Evolutionary conservation across 2,888 invertebrate genomes (phyloP), one percentile per base, ranked within the genome.

Genomic region (Philonicus albiceps): DNA sequence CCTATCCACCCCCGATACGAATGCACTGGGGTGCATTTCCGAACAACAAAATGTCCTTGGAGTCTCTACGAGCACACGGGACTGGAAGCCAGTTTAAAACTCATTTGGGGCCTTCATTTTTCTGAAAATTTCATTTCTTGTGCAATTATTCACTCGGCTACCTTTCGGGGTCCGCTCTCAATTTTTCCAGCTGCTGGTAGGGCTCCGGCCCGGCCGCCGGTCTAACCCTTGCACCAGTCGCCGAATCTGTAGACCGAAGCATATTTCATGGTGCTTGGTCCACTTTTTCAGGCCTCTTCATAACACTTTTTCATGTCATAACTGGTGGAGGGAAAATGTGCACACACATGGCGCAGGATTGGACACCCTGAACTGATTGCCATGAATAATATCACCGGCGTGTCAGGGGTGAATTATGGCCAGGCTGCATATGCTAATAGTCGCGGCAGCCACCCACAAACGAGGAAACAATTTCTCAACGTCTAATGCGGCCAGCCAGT

Each of bases 251-350:
- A 84, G 84, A 84, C 84, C 73, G 84, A 84, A 84, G 40, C 84
- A 84, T 84, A 84, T 84, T 84, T 84, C 84, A 84, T 84, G 73
- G 84, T 84, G 55, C 84, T 84, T 84, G 84, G 84, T 84, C 84
- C 84, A 84, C 84, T 84, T 84, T 84, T 84, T 73, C 84, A 84
- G 73, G 73, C 84, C 84, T 84, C 84, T 84, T 84, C 73, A 84
- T 84, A 31, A 84, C 43, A 84, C 84, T 73, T 73, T 73, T 84
- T 72, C 72, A 84, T 73, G 84, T 84, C 84, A 84, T 84, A 84
- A 84, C 43, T 84, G 31, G 72, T 72, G 84, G 40, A 73, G 73
- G 73, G 30, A 73, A 83, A 43, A 40, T 84, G 73, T 49, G 73
- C 84, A 73, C 84, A 84, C 73, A 84, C 34, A 73, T 72, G 73